Base-by-base conservation (phyloP, 2,797 vertebrate species). In the Schizopygopsis malacanthus region DNA sequence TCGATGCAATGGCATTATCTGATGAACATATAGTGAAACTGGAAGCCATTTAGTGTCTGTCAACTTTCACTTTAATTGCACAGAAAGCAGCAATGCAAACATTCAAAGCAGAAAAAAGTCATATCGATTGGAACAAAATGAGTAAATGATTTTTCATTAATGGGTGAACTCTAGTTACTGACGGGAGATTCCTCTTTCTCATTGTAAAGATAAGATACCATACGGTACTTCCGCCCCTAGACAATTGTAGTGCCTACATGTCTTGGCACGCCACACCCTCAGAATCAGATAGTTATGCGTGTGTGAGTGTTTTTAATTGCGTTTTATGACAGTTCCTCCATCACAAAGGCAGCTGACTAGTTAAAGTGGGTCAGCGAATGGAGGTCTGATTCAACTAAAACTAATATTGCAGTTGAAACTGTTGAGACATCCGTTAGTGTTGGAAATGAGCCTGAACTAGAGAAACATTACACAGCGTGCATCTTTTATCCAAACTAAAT, bases 191-290 rank as follows among this genome's bases (percentile, higher is more conserved):
- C 39, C 52, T 61, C 70, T 28, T 61, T 33, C 39, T 47, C 37
- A 5, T 61, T 82, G 41, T 73, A 4, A 33, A 56, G n/a, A 61
- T 33, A 22, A 52, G 43, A 65, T 39, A 12, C 4, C 22, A 65
- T 15, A 18, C 1, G 4, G 28, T n/a, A 76, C 10, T 50, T 50
- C 6, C 54, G 28, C 33, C 33, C 33, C 33, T 25, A 50, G 15
- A 43, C 43, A 16, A 52, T 52, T 56, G 22, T 41, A 41, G 54
- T 69, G 33, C 9, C 4, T 9, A 50, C 72, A 77, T 67, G 73
- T 69, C 82, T 52, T 41, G 22, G 77, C 82, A 84, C 54, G 52
- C 79, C 69, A 75, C 47, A 41, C 79, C 77, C 52, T 28, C 75
- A 86, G 54, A 82, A 72, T 41, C 37, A 61, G 73, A 45, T 79